Base-by-base conservation (phyloP, 2,113 vertebrate species). In the Leucosticte australis region DNA sequence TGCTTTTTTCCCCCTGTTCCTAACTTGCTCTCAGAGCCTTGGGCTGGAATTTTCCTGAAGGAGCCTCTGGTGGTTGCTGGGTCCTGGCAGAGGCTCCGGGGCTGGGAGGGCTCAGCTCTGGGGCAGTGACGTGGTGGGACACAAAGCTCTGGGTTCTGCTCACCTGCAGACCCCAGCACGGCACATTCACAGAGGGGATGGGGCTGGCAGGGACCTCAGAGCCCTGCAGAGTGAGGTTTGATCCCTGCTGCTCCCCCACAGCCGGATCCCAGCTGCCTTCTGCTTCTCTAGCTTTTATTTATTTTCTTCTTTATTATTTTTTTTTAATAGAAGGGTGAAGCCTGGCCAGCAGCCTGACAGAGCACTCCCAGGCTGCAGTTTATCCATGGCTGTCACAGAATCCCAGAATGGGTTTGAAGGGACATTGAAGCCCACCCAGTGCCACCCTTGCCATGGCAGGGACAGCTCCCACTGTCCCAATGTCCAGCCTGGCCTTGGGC, bases 31-130 rank as follows among this genome's bases (percentile, higher is more conserved):
- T 94, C 49, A 90, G 79, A 90, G 88, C 83, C 90, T 70, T 50
- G 76, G 92, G 85, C 79, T 88, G 85, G 91, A 90, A 90, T 83
- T 70, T 90, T 97, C 83, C 92, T 84, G 2, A 28, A 87, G 89
- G 46, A 94, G 81, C 42, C 26, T 47, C 83, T 83, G 17, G 53
- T 39, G 39, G 59, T 7, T 28, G n/a, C 10, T 31, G 3, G 6
- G 75, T 53, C 49, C 62, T 65, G 90, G 78, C 77, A 79, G 62
- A 50, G 55, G 52, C 65, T 75, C 28, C 39, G 6, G 68, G 1
- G 37, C 60, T 46, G 3, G 1, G 37, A 16, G 17, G 24, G 42
- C n/a, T 49, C 39, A 3, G 42, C 2, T 3, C 33, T 49, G 83
- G 30, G 13, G 3, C 22, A 12, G n/a, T 0, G 5, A 7, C 1